These are phyloP conservation scores for Platycnemis pennipes DNA, from an alignment of 2,888 invertebrate species.

Conservation along the genomic window DNA sequence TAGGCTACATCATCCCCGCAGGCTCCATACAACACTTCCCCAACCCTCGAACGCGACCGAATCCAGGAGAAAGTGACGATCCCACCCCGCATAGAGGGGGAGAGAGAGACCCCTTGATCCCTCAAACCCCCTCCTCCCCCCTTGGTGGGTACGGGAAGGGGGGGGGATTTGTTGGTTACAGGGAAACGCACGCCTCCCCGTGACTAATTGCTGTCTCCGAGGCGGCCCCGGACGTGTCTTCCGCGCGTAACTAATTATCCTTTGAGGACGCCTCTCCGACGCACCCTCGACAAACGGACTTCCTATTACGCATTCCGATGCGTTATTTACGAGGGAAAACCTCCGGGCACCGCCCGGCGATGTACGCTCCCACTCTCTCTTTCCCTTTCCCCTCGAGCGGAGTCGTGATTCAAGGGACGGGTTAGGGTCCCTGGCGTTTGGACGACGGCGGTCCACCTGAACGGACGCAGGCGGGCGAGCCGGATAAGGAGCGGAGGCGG, in stretches of 20 bases:
- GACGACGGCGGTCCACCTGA: too few species aligned
- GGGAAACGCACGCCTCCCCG: not conserved
- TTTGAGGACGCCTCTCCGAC: not conserved
- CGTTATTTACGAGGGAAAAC: not conserved
- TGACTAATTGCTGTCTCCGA: conserved; percentile 23
- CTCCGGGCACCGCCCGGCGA: not conserved
- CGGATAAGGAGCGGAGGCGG: too few species aligned
- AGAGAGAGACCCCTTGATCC: not conserved
- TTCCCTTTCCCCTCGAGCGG: too few species aligned
- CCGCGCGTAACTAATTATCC: not conserved
- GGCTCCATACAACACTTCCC: not conserved
- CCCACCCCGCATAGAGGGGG: not conserved
- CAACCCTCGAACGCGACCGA: not conserved
- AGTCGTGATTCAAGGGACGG: too few species aligned
- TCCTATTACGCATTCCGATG: conserved; percentile 5
- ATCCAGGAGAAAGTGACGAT: conserved; percentile 2
- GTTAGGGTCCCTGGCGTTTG: too few species aligned
- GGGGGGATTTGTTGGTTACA: not conserved
- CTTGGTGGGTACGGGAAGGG: too few species aligned
- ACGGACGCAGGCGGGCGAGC: too few species aligned
- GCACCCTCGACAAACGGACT: not conserved
- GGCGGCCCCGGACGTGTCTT: not conserved
- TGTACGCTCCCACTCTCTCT: not conserved
- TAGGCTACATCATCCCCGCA: not conserved
- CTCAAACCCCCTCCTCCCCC: not conserved